Evolutionary conservation across 2,888 invertebrate species (phyloP), one percentile per base, ranked within the genome.

Genomic region (Falcaria lacertinaria): DNA sequence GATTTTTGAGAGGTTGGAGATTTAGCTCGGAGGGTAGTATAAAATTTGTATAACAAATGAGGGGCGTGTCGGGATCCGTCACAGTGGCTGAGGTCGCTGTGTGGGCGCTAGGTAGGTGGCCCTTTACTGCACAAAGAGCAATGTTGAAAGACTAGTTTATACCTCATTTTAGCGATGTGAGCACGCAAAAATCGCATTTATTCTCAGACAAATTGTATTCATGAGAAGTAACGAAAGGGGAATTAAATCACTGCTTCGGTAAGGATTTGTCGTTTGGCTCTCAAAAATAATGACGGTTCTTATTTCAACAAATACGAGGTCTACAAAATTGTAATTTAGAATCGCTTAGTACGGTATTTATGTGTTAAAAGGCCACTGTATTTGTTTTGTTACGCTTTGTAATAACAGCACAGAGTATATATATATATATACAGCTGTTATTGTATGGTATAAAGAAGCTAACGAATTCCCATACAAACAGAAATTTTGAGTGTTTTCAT

Each of bases 21-120:
- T 77, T 81, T 83, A 66, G 86, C 86, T 88, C 70, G 79, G 74
- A 88, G 88, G 88, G 85, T 86, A 86, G 87, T 86, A 85, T 88
- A 85, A 88, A 88, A 88, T 88, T 88, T 89, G 88, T 89, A 88
- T 89, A 89, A 88, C 85, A 88, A 86, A 88, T 88, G 87, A 87
- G 85, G 82, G 89, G 88, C 87, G 88, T 78, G 80, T 28, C 64
- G 54, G 69, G 65, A 88, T 89, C 87, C 87, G 89, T 86, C 88
- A 89, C 88, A 88, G 89, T 87, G 87, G 88, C 86, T 57, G 62
- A 53, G 62, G 66, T 66, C 70, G 66, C 64, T 60, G 80, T 70
- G 88, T 84, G 86, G 76, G 82, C 65, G 75, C 86, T 76, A 73
- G 81, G 82, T 88, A 88, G 88, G 88, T 88, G 88, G 88, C 79